phyloP scores from a whole-genome alignment of 2,888 invertebrate species.

The Diloba caeruleocephala region DNA sequence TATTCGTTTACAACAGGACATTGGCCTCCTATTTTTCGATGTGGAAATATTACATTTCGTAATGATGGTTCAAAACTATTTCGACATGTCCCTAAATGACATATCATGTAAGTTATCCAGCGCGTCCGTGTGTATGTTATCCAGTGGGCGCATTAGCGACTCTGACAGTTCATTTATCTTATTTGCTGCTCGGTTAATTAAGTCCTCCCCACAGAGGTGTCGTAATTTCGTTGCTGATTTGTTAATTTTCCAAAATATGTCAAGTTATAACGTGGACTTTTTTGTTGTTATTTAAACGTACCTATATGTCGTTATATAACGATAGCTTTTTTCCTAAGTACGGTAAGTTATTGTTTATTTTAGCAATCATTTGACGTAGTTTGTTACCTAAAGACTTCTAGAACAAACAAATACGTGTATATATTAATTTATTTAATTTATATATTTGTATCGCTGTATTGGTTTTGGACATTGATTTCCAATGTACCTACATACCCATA shows the following conservation, averaged over 20 bases:
- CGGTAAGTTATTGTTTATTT: too few relatives aligned
- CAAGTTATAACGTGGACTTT: constrained; percentile 48
- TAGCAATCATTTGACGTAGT: too few relatives aligned
- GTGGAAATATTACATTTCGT: too few relatives aligned
- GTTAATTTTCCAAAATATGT: constrained; percentile 68
- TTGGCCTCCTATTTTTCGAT: too few relatives aligned
- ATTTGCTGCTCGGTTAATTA: constrained; percentile 84
- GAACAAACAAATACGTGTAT: too few relatives aligned
- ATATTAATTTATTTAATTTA: too few relatives aligned
- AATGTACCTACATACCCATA: too few relatives aligned
- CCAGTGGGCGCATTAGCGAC: constrained; percentile 74
- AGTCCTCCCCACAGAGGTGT: constrained; percentile 75
- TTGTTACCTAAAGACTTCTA: too few relatives aligned
- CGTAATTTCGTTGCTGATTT: constrained; percentile 78
- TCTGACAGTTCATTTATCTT: constrained; percentile 86
- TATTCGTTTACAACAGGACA: too few relatives aligned
- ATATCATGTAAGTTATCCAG: constrained; percentile 21
- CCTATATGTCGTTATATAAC: neutral
- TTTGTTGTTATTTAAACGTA: constrained; percentile 2
- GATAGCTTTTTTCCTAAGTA: too few relatives aligned
- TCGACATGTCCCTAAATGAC: neutral
- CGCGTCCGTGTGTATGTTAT: constrained; percentile 61
- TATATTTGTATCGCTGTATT: too few relatives aligned
- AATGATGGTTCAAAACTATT: neutral
- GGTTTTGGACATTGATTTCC: too few relatives aligned